These are phyloP conservation scores for Phoebastria nigripes DNA, from an alignment of 2,797 vertebrate genomes.

Conservation along the genomic window DNA sequence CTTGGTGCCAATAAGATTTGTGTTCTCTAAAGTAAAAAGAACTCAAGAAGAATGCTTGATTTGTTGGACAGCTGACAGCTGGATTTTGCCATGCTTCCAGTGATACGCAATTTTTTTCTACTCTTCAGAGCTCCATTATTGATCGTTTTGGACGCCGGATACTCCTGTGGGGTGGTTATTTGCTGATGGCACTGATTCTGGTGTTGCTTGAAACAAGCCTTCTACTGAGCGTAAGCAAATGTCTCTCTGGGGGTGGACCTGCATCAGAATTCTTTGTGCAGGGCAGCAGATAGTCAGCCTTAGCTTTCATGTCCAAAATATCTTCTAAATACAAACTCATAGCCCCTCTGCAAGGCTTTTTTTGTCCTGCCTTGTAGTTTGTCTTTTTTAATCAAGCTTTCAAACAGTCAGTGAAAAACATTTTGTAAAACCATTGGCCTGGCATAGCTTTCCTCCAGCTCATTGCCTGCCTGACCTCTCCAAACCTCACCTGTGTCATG, in stretches of 20 bases:
- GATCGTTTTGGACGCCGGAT: slow-evolving; percentile 81
- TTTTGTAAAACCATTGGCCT: neutral
- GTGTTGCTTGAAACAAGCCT: slow-evolving; percentile 83
- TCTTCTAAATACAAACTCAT: neutral
- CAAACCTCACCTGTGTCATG: neutral
- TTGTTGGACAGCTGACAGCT: neutral
- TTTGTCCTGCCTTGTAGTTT: neutral
- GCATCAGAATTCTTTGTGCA: neutral
- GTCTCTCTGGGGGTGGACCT: neutral
- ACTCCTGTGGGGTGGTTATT: slow-evolving; percentile 85
- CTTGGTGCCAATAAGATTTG: neutral
- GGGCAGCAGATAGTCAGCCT: neutral
- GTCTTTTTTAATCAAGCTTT: neutral
- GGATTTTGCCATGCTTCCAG: neutral
- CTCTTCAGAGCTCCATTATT: slow-evolving; percentile 82
- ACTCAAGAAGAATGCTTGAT: neutral
- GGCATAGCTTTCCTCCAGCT: neutral
- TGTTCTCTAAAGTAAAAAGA: neutral
- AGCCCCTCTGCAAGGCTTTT: neutral
- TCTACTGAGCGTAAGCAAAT: slow-evolving; percentile 78
- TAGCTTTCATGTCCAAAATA: neutral
- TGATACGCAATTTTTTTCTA: neutral
- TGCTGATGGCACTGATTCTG: slow-evolving; percentile 85
- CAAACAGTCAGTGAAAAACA: neutral
- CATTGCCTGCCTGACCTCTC: neutral